phyloP scores from a whole-genome alignment of 2,113 vertebrate genomes.

The Eulemur rufifrons region DNA sequence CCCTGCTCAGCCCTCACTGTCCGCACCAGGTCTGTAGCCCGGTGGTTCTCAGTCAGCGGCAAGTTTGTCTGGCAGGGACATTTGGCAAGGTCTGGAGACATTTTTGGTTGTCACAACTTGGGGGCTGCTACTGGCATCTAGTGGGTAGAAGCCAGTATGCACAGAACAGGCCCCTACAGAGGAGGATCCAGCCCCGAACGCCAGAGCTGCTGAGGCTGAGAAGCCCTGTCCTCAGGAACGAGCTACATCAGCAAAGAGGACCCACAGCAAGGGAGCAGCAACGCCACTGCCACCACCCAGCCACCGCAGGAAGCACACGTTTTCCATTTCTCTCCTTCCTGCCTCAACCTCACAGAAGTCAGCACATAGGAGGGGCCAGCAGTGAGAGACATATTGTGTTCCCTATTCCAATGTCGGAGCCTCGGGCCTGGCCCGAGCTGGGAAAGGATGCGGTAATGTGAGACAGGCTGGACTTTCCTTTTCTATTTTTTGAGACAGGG shows the following conservation, averaged over 20 bases:
- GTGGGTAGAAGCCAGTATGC: neutral
- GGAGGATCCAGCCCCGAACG: neutral
- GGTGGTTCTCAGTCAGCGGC: neutral
- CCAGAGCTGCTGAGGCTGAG: neutral
- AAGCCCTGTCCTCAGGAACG: neutral
- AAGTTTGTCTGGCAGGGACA: neutral
- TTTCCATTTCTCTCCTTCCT: neutral
- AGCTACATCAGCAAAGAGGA: neutral
- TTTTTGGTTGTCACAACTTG: neutral
- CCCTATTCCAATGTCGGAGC: neutral
- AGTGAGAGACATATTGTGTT: fast-evolving
- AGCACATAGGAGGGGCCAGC: fast-evolving
- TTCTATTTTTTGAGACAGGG: neutral
- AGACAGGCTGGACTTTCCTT: neutral
- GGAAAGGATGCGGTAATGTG: too few relatives aligned
- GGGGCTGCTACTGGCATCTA: neutral
- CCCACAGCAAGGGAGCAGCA: neutral
- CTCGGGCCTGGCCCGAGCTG: neutral
- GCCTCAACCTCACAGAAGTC: neutral
- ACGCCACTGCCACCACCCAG: fast-evolving
- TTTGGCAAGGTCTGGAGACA: neutral
- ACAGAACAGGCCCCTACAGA: neutral
- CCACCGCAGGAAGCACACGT: neutral
- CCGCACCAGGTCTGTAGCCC: neutral
- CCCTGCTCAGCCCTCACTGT: neutral